A percentile compares a stretch with the other conserved stretches of the same genome.
These are phyloP conservation scores for Tanaodytes sp. DNA, from an alignment of 2,888 invertebrate genomes.

Conservation along the genomic window DNA sequence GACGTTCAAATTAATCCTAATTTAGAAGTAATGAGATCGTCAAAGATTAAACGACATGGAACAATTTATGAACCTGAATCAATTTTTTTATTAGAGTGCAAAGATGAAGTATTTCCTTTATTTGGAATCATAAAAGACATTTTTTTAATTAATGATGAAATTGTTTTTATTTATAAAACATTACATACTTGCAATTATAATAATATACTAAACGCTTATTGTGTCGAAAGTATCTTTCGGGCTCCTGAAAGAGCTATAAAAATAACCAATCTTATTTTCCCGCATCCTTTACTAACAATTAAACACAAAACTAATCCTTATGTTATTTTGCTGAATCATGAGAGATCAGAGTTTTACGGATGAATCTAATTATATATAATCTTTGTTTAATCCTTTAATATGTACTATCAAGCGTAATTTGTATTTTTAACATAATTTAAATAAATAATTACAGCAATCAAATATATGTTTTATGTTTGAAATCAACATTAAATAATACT, in stretches of 20 bases:
- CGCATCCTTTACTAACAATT: constrained; percentile 23
- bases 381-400: too few relatives aligned
- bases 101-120: neutral
- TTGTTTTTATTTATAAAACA: constrained; percentile 10
- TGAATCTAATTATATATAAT: too few relatives aligned
- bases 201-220: constrained; percentile 14
- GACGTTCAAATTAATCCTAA: constrained; percentile 4
- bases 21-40: constrained; percentile 15
- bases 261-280: constrained; percentile 32
- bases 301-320: constrained; percentile 7
- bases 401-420: too few relatives aligned
- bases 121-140: constrained; percentile 17
- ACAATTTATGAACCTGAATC: constrained; percentile 26
- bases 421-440: too few relatives aligned
- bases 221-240: neutral
- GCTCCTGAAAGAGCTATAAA: constrained; percentile 7
- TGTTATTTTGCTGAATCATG: constrained; percentile 29
- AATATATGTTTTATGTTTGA: neutral
- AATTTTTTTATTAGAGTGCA: constrained; percentile 36
- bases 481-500: neutral
- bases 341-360: constrained; percentile 36
- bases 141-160: neutral
- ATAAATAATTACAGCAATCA: too few relatives aligned
- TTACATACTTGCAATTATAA: neutral
- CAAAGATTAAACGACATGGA: constrained; percentile 21